Evolutionary conservation across 1,140 invertebrate species (phyloP), one percentile per base, ranked within the genome.

Genomic region (Solenopsis fugax): DNA sequence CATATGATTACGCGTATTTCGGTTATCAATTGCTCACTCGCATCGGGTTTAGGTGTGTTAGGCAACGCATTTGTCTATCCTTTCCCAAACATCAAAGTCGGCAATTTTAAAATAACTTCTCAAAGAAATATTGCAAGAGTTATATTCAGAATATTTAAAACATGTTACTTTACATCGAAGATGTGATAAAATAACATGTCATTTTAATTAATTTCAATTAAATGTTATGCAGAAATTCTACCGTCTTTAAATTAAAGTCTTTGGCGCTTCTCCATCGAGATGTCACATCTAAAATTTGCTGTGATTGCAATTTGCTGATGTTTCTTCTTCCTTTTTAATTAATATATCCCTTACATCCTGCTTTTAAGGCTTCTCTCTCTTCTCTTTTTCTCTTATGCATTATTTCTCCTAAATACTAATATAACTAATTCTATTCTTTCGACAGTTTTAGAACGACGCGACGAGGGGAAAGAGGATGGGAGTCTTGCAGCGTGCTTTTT

Each of bases 1-100:
- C 41, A 34, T 81, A 69, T 24, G n/a, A 50, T 54, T 58, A 41
- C 29, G 13, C 16, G 60, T 86, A 69, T 81, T 76, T 86, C 84
- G 21, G 56, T 48, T 50, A 60, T 73, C 82, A 75, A 56, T 34
- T 48, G 50, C 21, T 9, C 18, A 16, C 41, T 41, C 24, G 37
- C 67, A 9, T 29, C 45, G 13, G 9, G 12, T 50, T 64, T 67
- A 41, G 24, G n/a, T 29, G 13, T 21, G 10, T 81, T 72, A 60
- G 18, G 67, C 67, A 82, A 82, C 4, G 24, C 18, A 41, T 58
- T 81, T 50, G 21, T 37, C 4, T 21, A 18, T 16, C 34, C 0
- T 29, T 75, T 48, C 48, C 13, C 37, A 78, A 50, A 67, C n/a
- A 16, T 34, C 13, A 16, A 29, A 10, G 1, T 37, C 45, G 12